These are phyloP conservation scores for Pyrgilauda ruficollis DNA, from an alignment of 2,113 vertebrate genomes.

Conservation along the genomic window DNA sequence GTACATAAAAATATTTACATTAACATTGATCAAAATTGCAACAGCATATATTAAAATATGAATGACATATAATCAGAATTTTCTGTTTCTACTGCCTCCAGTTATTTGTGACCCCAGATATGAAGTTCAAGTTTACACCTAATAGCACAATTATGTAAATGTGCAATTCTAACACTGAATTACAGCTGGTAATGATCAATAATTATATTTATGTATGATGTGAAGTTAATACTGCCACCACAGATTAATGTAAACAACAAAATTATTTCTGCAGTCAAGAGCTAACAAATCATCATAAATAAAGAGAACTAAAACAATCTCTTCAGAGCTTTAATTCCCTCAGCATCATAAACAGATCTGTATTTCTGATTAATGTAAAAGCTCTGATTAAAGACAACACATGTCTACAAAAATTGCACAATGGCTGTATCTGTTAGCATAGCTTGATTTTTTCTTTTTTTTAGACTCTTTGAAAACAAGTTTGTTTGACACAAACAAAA, in stretches of 20 bases:
- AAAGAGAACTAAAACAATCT: constrained; percentile 74
- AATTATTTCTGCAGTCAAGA: constrained; percentile 78
- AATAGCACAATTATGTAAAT: constrained; percentile 85
- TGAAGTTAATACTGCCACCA: constrained; percentile 77
- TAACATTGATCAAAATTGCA: constrained; percentile 77
- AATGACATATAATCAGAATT: constrained; percentile 80
- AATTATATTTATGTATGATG: constrained; percentile 83
- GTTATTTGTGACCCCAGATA: constrained; percentile 81
- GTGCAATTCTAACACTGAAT: constrained; percentile 79
- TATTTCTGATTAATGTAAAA: constrained; percentile 66
- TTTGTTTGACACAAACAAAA: constrained; percentile 20
- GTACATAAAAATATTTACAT: constrained; percentile 81
- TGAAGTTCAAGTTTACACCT: constrained; percentile 81
- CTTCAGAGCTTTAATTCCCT: constrained; percentile 71
- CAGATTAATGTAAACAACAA: constrained; percentile 82
- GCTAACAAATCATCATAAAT: constrained; percentile 77
- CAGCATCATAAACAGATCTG: constrained; percentile 69
- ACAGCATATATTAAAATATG: constrained; percentile 77
- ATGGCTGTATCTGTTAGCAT: background rate
- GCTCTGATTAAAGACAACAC: constrained; percentile 57
- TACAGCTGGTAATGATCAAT: constrained; percentile 84
- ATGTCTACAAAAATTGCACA: constrained; percentile 38
- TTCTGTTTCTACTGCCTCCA: constrained; percentile 78
- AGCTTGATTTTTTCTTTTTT: background rate
- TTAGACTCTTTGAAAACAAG: background rate